Conservation (phyloP, 1,140 invertebrate species). For the Achroia grisella region DNA sequence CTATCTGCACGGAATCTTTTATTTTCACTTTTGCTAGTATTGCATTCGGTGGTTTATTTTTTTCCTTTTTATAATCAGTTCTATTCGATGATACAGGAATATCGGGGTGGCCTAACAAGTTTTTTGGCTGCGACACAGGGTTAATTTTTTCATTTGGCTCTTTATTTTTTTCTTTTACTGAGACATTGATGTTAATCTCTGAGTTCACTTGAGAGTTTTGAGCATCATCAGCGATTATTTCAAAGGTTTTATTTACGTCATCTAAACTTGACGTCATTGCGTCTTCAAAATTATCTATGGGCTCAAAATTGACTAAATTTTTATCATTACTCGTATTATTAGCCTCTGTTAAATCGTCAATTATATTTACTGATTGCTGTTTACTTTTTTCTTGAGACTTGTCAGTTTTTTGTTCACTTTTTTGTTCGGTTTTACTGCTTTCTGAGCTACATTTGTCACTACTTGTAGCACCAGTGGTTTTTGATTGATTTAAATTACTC, state of each 20-base stretch:
- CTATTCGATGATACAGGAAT: conserved; percentile 73
- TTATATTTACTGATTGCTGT: conserved; percentile 24
- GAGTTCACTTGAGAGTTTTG: conserved; percentile 24
- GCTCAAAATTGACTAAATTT: conserved; percentile 29
- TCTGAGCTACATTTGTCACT: conserved; percentile 12
- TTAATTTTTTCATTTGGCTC: conserved; percentile 29
- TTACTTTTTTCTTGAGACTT: conserved; percentile 35
- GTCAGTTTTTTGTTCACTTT: conserved; percentile 26
- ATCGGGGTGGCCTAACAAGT: conserved; percentile 69
- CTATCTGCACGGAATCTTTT: conserved; percentile 52
- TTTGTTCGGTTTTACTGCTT: conserved; percentile 32
- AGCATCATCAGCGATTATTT: conserved; percentile 52
- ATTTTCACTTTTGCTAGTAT: conserved; percentile 60
- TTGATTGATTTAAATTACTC: conserved; percentile 5
- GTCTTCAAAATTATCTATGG: conserved; percentile 64
- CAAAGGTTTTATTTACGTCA: conserved; percentile 60
- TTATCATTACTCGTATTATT: neutral
- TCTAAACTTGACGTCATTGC: conserved; percentile 55
- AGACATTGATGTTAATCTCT: conserved; percentile 51
- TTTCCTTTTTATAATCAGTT: conserved; percentile 71
- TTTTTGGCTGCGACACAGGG: conserved; percentile 67
- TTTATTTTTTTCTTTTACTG: conserved; percentile 35
- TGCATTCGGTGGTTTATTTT: conserved; percentile 57
- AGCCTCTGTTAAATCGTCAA: neutral
- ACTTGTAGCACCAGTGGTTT: conserved; percentile 6